Percentiles rank a stretch among this genome's conserved stretches.
Conservation (phyloP, 2,888 invertebrate species). For the Pedicia rivosa region DNA sequence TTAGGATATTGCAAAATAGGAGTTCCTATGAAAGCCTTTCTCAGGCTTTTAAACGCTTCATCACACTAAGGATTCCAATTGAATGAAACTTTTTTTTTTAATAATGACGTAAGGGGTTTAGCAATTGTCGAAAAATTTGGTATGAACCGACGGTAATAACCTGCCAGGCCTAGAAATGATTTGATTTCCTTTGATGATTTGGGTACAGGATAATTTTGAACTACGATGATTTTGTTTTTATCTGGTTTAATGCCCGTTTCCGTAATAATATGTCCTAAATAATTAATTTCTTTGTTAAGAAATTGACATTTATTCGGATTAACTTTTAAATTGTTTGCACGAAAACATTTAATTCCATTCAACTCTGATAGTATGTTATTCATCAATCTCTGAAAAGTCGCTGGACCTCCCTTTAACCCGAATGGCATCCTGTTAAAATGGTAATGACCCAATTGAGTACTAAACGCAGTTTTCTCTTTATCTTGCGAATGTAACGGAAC, state of each 20-base stretch:
- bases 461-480: neutral
- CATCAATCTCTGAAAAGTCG: slow-evolving; percentile 19
- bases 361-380: slow-evolving; percentile 17
- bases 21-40: neutral
- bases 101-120: slow-evolving; percentile 12
- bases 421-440: slow-evolving; percentile 14
- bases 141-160: slow-evolving; percentile 22
- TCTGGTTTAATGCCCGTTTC: slow-evolving; percentile 16
- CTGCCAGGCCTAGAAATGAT: slow-evolving; percentile 18
- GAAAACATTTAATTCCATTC: slow-evolving; percentile 13
- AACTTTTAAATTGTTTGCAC: slow-evolving; percentile 15
- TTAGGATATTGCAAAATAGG: slow-evolving; percentile 16
- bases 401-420: slow-evolving; percentile 16
- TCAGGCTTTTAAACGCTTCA: slow-evolving; percentile 6
- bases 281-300: slow-evolving; percentile 14
- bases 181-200: slow-evolving; percentile 11
- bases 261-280: slow-evolving; percentile 16
- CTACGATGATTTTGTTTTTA: slow-evolving; percentile 12
- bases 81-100: neutral
- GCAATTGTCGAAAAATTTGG: slow-evolving; percentile 15
- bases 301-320: slow-evolving; percentile 20
- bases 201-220: slow-evolving; percentile 14
- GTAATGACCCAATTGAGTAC: slow-evolving; percentile 12
- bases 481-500: neutral
- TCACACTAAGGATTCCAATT: neutral